phyloP scores from a whole-genome alignment of 2,888 invertebrate species.

The Neoaliturus tenellus region DNA sequence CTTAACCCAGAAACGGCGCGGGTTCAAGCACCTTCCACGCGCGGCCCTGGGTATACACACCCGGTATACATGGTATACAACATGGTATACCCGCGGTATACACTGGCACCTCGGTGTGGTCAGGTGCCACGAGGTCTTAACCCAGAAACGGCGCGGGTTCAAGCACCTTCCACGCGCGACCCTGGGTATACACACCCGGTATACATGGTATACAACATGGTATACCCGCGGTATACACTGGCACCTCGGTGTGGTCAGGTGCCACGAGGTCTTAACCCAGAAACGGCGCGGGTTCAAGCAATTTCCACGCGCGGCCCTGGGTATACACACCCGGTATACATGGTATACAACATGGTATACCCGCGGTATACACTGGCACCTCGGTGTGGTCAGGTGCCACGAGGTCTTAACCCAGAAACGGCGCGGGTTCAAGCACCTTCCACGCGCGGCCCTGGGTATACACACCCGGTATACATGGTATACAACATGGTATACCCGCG shows the following conservation, averaged over 20 bases:
- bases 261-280: constrained; percentile 22
- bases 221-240: background rate
- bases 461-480: no score
- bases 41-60: background rate
- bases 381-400: background rate
- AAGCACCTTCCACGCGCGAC: no score
- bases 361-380: background rate
- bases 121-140: background rate
- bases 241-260: background rate
- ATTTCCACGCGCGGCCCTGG: constrained; percentile 19
- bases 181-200: background rate
- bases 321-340: background rate
- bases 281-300: constrained; percentile 33
- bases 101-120: background rate
- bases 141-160: no score
- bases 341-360: background rate
- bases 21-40: constrained; percentile 28
- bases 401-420: no score
- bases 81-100: background rate
- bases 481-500: no score
- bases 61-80: background rate
- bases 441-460: no score
- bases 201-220: background rate
- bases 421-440: no score
- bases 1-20: constrained; percentile 31